Base-by-base conservation (phyloP, 2,797 vertebrate genomes). In the Fratercula arctica region DNA sequence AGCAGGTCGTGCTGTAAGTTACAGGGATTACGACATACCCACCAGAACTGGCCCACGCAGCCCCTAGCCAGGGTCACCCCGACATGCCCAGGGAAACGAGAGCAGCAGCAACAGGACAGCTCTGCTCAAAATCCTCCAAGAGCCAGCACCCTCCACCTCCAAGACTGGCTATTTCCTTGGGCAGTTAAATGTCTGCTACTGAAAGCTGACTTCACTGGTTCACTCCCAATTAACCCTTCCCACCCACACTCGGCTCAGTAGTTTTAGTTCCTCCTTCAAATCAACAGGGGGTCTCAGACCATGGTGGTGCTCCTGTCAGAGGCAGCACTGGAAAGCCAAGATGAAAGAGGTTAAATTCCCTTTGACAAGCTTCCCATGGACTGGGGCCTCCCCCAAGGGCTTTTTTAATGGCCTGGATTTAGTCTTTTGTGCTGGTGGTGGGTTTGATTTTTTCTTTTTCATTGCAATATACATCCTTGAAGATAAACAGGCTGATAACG, bases 111-210 rank as follows among this genome's bases (percentile, higher is more conserved):
- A 11, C 17, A 9, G 84, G 56, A 50, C 7, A 33, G 59, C 16
- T 43, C 75, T 23, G 54, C 64, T 37, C 51, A 19, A 12, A 33
- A 6, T 11, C 43, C 53, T 18, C 60, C 28, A 7, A 46, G 25
- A 39, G 64, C 23, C 51, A 13, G 39, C 5, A 3, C 3, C 10
- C 0, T 7, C 29, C 53, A 10, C 33, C 13, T 45, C 11, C 0
- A 9, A 25, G 16, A 8, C 37, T 17, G n/a, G 8, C 24, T 9
- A 0, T 15, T 56, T 68, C 82, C 69, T 43, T 25, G 35, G 64
- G 43, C 59, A 84, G 37, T 10, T 17, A 8, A 17, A 20, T 3
- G 26, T 16, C 74, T 43, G 3, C 3, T 0, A 35, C 9, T 8
- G 25, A 57, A 45, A 29, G 14, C 3, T 0, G 69, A 45, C 21